Percentiles rank a stretch among this genome's conserved stretches.
Conservation (phyloP, 2,888 invertebrate genomes). For the Calameuta filiformis region DNA sequence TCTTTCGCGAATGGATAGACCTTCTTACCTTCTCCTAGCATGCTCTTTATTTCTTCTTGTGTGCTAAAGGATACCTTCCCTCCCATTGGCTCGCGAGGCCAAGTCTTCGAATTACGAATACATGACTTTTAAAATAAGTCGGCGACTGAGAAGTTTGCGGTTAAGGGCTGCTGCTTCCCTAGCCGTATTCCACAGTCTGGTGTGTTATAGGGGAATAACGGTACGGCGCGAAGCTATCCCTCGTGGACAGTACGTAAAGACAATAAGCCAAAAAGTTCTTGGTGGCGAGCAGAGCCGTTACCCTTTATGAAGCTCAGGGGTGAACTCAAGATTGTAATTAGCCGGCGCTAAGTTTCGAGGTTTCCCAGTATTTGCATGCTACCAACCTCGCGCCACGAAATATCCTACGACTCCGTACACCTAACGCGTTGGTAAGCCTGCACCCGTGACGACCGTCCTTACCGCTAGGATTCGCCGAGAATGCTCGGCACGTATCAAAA, state of each 20-base stretch:
- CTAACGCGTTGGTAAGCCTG: neutral
- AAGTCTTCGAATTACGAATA: constrained; percentile 29
- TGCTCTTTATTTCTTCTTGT: neutral
- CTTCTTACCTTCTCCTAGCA: neutral
- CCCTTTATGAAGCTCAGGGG: constrained; percentile 62
- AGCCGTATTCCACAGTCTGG: neutral
- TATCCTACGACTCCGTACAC: neutral
- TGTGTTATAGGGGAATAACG: neutral
- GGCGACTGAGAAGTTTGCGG: constrained; percentile 23
- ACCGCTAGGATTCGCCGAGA: constrained; percentile 4
- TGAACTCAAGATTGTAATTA: constrained; percentile 65
- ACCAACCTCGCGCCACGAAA: constrained; percentile 18
- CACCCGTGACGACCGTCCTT: neutral
- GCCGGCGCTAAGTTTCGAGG: constrained; percentile 60
- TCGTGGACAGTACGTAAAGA: constrained; percentile 61
- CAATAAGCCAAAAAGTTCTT: constrained; percentile 63
- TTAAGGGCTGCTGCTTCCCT: constrained; percentile 20
- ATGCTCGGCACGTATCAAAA: constrained; percentile 61
- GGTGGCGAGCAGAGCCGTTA: constrained; percentile 48
- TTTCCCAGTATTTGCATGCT: constrained; percentile 57
- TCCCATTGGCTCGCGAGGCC: constrained; percentile 8
- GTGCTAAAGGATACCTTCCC: neutral
- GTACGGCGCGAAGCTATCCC: constrained; percentile 35
- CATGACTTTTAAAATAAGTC: constrained; percentile 39
- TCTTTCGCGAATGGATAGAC: neutral